Conservation (phyloP, 2,888 invertebrate genomes). For the Deilephila elpenor region DNA sequence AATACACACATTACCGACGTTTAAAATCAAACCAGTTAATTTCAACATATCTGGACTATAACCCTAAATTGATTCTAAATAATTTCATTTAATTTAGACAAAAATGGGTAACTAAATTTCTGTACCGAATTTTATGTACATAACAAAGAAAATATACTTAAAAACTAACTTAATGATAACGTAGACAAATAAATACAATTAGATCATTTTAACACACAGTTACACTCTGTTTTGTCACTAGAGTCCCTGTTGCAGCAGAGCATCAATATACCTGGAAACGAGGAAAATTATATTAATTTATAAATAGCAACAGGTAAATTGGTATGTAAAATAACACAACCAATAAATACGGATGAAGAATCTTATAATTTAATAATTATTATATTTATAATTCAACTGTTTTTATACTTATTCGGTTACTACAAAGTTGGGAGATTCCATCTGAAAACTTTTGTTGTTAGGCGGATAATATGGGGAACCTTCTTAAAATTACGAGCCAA, state of each 20-base stretch:
- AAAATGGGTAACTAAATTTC: slow-evolving; percentile 53
- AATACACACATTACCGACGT: neutral
- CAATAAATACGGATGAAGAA: neutral
- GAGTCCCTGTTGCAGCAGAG: slow-evolving; percentile 47
- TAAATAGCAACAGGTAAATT: neutral
- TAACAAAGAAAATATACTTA: slow-evolving; percentile 43
- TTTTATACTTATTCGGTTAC: too few relatives aligned
- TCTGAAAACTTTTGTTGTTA: too few relatives aligned
- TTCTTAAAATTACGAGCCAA: too few relatives aligned
- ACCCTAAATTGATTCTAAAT: slow-evolving; percentile 4
- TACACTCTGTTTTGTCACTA: slow-evolving; percentile 60
- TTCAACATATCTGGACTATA: neutral
- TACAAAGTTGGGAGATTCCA: too few relatives aligned
- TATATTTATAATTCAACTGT: too few relatives aligned
- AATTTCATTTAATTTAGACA: slow-evolving; percentile 21
- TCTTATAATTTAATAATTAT: neutral
- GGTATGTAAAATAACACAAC: neutral
- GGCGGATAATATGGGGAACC: too few relatives aligned
- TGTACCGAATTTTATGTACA: slow-evolving; percentile 59
- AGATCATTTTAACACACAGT: slow-evolving; percentile 59
- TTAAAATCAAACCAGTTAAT: neutral
- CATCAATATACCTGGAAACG: slow-evolving; percentile 68
- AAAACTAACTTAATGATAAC: slow-evolving; percentile 24
- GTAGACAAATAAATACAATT: slow-evolving; percentile 66
- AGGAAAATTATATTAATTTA: slow-evolving; percentile 33